Evolutionary conservation across 30 jellyfish, hydroid and myxozoan genomes (phyloP), one percentile per base, ranked within the genome.

Genomic region (Sanderia malayensis): DNA sequence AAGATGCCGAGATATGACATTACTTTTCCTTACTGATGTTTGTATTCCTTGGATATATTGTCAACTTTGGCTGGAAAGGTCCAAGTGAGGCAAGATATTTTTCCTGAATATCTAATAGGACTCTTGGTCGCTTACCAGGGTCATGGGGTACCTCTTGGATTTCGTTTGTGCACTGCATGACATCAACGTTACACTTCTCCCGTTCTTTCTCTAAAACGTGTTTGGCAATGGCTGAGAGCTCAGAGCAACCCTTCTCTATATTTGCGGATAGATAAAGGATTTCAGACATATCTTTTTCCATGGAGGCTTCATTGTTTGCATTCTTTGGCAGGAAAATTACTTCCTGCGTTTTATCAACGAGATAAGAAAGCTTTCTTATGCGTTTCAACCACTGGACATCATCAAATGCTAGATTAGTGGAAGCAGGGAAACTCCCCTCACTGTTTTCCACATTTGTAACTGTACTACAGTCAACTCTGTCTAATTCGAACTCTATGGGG

Each of bases 1-100:
- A 60, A 31, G 49, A 25, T 13, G 73, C 49, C 10, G 46, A 25
- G 73, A 60, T 7, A 7, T 53, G 46, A 60, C 49, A 27, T 60
- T 60, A 53, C 46, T 31, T 27, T 18, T 60, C 46, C 49, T 60
- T 27, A 25, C 49, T 60, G 46, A 60, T 25, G 49, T 23, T 31
- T 27, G 49, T 25, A 60, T 60, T 60, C 73, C 49, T 60, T 60
- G 73, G 73, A 21, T 25, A 60, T 13, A 60, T 31, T 3, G 49
- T 31, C 73, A 60, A 31, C 46, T 31, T 25, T 60, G 73, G 73
- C 73, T 60, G 73, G 73, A 60, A 60, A 25, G 73, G 73, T 25
- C 73, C 73, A 60, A 60, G 73, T 20, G 73, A 60, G 45, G 49
- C 49, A 27, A 60, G 49, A 23, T 25, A 22, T 60, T 31, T 60